Base-by-base conservation (phyloP, 2,113 vertebrate species). In the Hystrix cristata region DNA sequence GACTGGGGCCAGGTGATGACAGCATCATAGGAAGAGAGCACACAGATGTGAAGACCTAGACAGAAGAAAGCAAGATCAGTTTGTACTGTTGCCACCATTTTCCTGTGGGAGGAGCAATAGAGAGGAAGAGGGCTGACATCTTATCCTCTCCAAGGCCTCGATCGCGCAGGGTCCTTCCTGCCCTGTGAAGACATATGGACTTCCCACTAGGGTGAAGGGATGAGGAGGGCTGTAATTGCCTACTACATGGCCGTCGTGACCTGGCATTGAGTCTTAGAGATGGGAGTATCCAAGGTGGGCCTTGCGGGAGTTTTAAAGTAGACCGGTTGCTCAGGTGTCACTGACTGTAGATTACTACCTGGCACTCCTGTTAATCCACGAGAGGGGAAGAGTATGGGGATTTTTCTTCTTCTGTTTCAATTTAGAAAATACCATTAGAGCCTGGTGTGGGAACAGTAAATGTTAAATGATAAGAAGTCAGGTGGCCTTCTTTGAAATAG, bases 401-500 rank as follows among this genome's bases (percentile, higher is more conserved):
- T 60, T 0, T 55, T 85, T 67, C 34, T 60, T 80, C 15, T 82
- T 57, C 11, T 53, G 43, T 64, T 83, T 43, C 34, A 19, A 62
- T 85, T 86, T 59, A 51, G 81, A 80, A 80, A 87, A 65, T 19
- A 59, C 10, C 38, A 31, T 78, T 90, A 67, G 67, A 88, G 59
- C 62, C 55, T 79, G 25, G 29, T 55, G 7, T 84, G 64, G 71
- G 80, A 72, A 71, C 43, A 80, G 78, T 79, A 81, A 85, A 65
- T 79, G 43, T 89, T 81, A 93, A 95, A n/a, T 62, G 76, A 59
- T 72, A 91, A 34, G 43, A 93, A 96, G 69, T 82, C 51, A 87
- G 19, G 27, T 53, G 23, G 25, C 62, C 71, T 88, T 72, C 65
- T 95, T 90, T 86, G 92, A 93, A 90, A 67, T 76, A 7, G 81